Evolutionary conservation across 2,797 vertebrate species (phyloP).

Genomic region (Chelidonichthys spinosus): DNA sequence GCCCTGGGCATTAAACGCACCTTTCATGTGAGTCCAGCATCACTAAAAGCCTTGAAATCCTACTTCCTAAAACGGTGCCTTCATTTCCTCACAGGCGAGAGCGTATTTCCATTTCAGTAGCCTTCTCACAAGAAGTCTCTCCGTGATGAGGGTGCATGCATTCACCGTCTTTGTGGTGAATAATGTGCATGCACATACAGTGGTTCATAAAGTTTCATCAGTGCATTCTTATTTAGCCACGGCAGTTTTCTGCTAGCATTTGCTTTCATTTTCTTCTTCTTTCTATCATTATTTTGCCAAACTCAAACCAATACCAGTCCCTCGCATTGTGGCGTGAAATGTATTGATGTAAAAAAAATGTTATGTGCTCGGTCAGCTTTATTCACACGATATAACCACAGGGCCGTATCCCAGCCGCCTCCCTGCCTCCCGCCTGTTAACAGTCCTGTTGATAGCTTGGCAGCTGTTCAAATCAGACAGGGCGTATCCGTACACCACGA

Average conservation of each 20-base stretch:
- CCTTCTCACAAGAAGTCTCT: conserved; percentile 20
- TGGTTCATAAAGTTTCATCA: not conserved
- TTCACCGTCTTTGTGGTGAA: not conserved
- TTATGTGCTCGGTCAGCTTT: conserved; percentile 59
- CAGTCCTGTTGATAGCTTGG: conserved; percentile 60
- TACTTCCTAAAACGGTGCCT: conserved; percentile 63
- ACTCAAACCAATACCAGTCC: not conserved
- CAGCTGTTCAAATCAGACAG: conserved; percentile 64
- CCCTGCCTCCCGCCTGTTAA: conserved; percentile 25
- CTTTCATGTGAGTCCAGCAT: conserved; percentile 92
- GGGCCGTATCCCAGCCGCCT: conserved; percentile 3
- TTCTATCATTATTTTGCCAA: not conserved
- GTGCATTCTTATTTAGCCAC: not conserved
- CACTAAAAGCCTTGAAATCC: conserved; percentile 63
- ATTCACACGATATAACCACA: conserved; percentile 44
- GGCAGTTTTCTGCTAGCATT: not conserved
- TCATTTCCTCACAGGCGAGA: conserved; percentile 72
- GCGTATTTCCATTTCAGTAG: conserved; percentile 43
- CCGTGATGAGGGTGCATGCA: conserved; percentile 6
- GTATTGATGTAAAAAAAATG: conserved; percentile 35
- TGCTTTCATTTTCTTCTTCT: not conserved
- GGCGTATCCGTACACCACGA: conserved; percentile 53
- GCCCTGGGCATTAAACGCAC: conserved; percentile 84
- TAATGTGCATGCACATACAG: conserved; percentile 11
- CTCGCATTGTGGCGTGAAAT: conserved; percentile 8